Conservation (phyloP, 1,140 invertebrate species). For the Hirudo medicinalis region DNA sequence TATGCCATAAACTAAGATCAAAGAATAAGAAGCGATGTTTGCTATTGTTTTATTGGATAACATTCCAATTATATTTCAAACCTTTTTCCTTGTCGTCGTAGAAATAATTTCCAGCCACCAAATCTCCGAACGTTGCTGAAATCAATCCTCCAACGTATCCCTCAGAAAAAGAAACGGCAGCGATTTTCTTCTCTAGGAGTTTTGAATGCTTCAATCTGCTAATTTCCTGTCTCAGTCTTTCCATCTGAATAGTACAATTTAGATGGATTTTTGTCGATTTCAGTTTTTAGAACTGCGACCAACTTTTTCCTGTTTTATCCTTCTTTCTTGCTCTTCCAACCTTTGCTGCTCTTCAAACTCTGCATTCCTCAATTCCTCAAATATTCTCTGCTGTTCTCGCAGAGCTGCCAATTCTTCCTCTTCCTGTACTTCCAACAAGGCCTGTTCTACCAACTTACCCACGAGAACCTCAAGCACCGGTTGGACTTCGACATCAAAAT, state of each 20-base stretch:
- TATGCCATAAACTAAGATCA: background rate
- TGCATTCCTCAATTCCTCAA: slow-evolving; percentile 56
- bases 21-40: slow-evolving; percentile 1
- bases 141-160: slow-evolving; percentile 3
- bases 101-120: slow-evolving; percentile 6
- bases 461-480: slow-evolving; percentile 73
- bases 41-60: background rate
- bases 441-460: slow-evolving; percentile 71
- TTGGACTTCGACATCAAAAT: slow-evolving; percentile 73
- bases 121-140: background rate
- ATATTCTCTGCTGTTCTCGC: slow-evolving; percentile 62
- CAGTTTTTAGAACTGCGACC: background rate
- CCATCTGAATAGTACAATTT: background rate
- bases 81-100: slow-evolving; percentile 12
- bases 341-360: slow-evolving; percentile 62
- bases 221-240: slow-evolving; percentile 9
- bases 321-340: slow-evolving; percentile 56
- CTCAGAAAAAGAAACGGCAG: background rate
- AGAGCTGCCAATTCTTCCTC: slow-evolving; percentile 50
- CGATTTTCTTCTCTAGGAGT: slow-evolving; percentile 2
- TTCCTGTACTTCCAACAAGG: slow-evolving; percentile 56
- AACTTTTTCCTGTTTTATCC: slow-evolving; percentile 47
- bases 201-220: slow-evolving; percentile 1
- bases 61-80: background rate
- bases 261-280: background rate